Conservation (phyloP, 2,888 invertebrate species). For the Cataglyphis cursor region DNA sequence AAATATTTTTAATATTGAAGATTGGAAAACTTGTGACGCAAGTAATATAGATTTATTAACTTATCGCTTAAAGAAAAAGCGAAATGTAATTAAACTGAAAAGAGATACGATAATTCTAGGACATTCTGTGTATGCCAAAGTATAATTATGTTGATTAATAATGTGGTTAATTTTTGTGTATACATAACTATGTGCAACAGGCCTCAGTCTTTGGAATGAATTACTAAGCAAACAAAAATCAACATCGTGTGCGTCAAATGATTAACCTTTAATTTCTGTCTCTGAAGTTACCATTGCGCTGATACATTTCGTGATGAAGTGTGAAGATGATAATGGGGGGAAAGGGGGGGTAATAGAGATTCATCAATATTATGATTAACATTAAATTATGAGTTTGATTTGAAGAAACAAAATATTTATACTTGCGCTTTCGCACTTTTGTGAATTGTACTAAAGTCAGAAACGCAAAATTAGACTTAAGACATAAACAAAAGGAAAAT, state of each 20-base stretch:
- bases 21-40: not conserved
- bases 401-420: slow-evolving; percentile 73
- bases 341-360: slow-evolving; percentile 62
- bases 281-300: slow-evolving; percentile 77
- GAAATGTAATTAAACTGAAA: not conserved
- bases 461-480: slow-evolving; percentile 71
- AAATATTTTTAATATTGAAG: not conserved
- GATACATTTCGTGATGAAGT: slow-evolving; percentile 74
- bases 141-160: slow-evolving; percentile 52
- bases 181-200: slow-evolving; percentile 30
- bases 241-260: slow-evolving; percentile 56
- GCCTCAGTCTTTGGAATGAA: slow-evolving; percentile 56
- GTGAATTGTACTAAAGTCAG: slow-evolving; percentile 68
- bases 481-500: slow-evolving; percentile 60
- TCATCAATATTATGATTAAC: slow-evolving; percentile 77
- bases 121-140: slow-evolving; percentile 54
- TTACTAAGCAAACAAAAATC: slow-evolving; percentile 52
- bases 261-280: slow-evolving; percentile 80
- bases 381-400: slow-evolving; percentile 76
- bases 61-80: not conserved
- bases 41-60: not conserved
- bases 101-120: slow-evolving; percentile 47
- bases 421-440: slow-evolving; percentile 80
- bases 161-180: slow-evolving; percentile 54
- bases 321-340: slow-evolving; percentile 68